Percentiles rank a stretch among this genome's conserved stretches.
Conservation (phyloP, 2,797 vertebrate species). For the Agapornis canus region DNA sequence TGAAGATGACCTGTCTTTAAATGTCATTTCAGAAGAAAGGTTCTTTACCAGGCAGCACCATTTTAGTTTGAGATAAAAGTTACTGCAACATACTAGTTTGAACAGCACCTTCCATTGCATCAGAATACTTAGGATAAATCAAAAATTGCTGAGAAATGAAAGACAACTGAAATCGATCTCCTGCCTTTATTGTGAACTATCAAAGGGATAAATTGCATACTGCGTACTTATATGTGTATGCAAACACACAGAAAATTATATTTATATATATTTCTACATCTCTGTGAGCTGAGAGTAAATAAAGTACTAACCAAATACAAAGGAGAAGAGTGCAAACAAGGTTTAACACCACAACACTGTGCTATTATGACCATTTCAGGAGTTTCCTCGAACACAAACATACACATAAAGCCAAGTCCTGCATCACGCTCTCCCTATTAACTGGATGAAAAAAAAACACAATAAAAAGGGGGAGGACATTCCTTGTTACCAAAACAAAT, state of each 20-base stretch:
- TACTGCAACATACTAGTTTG: neutral
- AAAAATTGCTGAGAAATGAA: neutral
- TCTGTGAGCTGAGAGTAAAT: neutral
- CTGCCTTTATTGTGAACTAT: neutral
- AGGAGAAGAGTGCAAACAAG: neutral
- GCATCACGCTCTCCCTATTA: neutral
- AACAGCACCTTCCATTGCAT: neutral
- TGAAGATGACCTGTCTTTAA: neutral
- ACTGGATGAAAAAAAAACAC: neutral
- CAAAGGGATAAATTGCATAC: neutral
- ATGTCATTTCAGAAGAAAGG: neutral
- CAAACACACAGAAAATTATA: neutral
- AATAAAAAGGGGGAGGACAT: neutral
- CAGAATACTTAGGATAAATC: neutral
- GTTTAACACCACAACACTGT: neutral
- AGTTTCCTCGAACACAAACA: neutral
- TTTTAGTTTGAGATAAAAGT: neutral
- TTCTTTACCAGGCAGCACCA: neutral
- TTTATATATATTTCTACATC: neutral
- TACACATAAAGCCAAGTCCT: neutral
- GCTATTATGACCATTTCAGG: neutral
- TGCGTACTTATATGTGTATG: neutral
- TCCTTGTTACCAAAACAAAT: conserved; percentile 22
- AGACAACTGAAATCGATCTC: neutral
- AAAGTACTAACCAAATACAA: neutral